Evolutionary conservation across 2,797 vertebrate genomes (phyloP).

Genomic region (Anguilla marmorata): DNA sequence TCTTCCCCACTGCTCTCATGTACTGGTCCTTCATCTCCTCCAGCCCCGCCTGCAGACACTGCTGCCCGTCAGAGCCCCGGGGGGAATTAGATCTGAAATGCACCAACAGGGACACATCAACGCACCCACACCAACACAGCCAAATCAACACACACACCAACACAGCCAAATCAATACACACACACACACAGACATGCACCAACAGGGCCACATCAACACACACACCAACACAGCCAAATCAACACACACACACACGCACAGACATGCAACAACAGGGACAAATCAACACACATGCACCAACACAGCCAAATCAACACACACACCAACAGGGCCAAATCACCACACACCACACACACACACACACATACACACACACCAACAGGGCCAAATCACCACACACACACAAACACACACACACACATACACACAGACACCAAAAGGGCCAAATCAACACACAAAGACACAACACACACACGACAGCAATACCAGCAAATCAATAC

Average conservation of each 20-base stretch:
- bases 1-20: conserved; percentile 85
- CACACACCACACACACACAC: no score
- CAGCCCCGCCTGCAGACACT: conserved; percentile 73
- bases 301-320: neutral
- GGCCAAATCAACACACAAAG: no score
- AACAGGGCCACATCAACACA: no score
- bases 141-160: no score
- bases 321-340: neutral
- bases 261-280: no score
- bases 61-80: conserved; percentile 53
- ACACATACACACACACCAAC: no score
- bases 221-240: neutral
- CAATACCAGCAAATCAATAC: no score
- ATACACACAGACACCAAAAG: neutral
- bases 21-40: conserved; percentile 93
- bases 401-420: neutral
- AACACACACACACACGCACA: neutral
- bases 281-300: neutral
- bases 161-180: neutral
- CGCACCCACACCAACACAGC: neutral
- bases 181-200: no score
- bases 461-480: no score
- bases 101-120: neutral
- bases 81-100: conserved; percentile 62
- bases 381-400: no score